A percentile compares a stretch with the other conserved stretches of the same genome.
phyloP scores from a whole-genome alignment of 2,113 vertebrate species.

The Pycnonotus jocosus region DNA sequence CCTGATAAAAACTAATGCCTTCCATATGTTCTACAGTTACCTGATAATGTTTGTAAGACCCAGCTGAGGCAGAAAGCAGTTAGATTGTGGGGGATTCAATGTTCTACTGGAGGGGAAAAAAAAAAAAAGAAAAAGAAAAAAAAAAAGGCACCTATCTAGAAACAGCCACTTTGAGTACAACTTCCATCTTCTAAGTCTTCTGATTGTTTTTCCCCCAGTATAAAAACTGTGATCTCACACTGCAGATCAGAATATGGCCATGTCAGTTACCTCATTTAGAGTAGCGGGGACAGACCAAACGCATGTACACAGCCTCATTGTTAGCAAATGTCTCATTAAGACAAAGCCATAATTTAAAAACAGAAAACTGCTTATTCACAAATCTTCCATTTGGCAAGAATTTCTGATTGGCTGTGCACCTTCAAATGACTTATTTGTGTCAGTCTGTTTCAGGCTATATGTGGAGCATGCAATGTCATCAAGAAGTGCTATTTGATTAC shows the following conservation, averaged over 20 bases:
- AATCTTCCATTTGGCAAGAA: neutral
- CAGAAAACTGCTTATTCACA: neutral
- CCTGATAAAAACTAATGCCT: neutral
- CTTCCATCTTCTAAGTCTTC: neutral
- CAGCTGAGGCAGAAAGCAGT: neutral
- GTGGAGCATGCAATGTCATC: neutral
- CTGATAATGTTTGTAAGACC: neutral
- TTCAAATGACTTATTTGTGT: neutral
- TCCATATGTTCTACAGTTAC: neutral
- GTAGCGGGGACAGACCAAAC: neutral
- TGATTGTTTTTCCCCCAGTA: neutral
- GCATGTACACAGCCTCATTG: neutral
- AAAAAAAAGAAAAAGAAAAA: neutral
- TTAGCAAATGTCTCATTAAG: neutral
- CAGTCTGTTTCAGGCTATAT: neutral
- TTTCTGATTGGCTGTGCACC: neutral
- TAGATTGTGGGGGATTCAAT: neutral
- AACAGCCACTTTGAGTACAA: neutral
- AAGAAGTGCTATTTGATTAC: conserved; percentile 38
- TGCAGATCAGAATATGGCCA: neutral
- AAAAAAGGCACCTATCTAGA: neutral
- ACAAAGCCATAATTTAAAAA: neutral
- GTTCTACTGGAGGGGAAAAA: neutral
- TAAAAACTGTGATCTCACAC: neutral
- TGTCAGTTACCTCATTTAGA: neutral